Conservation (phyloP, 2,888 invertebrate species). For the Latrodectus hesperus region DNA sequence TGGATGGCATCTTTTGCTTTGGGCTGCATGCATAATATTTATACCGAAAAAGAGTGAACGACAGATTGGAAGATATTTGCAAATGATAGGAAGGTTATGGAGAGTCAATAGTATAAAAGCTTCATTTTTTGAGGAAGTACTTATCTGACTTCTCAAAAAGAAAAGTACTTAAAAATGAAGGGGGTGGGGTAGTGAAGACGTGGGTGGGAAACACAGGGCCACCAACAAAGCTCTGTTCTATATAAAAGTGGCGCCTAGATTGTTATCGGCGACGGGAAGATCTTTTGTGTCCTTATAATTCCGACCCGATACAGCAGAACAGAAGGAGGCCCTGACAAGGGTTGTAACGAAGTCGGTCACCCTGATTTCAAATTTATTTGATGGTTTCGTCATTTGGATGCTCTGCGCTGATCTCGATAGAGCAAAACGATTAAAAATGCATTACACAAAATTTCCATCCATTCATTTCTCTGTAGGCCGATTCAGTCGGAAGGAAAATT, state of each 20-base stretch:
- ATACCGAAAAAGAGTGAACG: too few species aligned
- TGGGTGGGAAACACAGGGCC: constrained; percentile 41
- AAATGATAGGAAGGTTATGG: neutral
- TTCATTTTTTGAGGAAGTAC: neutral
- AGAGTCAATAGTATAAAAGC: neutral
- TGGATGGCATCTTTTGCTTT: too few species aligned
- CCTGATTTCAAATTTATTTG: too few species aligned
- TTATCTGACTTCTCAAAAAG: neutral
- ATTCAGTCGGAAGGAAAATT: too few species aligned
- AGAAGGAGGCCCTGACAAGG: constrained; percentile 23
- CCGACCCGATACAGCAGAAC: constrained; percentile 7
- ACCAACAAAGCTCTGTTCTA: constrained; percentile 40
- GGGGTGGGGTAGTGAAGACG: neutral
- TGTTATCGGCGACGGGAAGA: constrained; percentile 17
- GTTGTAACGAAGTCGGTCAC: constrained; percentile 10
- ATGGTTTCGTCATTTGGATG: too few species aligned
- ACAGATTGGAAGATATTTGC: too few species aligned
- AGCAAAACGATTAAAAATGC: too few species aligned
- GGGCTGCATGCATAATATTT: too few species aligned
- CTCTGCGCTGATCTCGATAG: too few species aligned
- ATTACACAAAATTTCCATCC: too few species aligned
- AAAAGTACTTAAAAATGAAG: constrained; percentile 14
- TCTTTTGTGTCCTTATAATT: constrained; percentile 8
- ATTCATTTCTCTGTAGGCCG: too few species aligned
- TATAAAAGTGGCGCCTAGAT: constrained; percentile 44